A percentile compares a stretch with the other conserved stretches of the same genome.
These are phyloP conservation scores for Pachymerium ferrugineum DNA, from an alignment of 2,888 invertebrate species.

Conservation along the genomic window DNA sequence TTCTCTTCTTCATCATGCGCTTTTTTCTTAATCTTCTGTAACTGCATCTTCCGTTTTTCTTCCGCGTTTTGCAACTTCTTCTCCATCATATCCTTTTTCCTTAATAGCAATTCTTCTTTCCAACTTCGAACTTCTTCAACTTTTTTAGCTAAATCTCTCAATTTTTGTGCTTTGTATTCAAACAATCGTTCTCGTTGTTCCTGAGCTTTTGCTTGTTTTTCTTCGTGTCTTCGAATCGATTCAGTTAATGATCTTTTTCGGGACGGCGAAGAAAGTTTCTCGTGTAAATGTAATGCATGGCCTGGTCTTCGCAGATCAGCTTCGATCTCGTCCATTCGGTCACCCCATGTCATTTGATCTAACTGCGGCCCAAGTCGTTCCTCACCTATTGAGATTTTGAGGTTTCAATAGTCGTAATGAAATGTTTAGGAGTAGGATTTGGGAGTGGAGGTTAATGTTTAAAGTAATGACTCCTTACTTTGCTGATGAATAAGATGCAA, in stretches of 20 bases:
- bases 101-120: slow-evolving; percentile 77
- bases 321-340: slow-evolving; percentile 61
- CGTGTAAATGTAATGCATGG: slow-evolving; percentile 83
- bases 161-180: slow-evolving; percentile 74
- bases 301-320: slow-evolving; percentile 78
- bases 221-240: slow-evolving; percentile 71
- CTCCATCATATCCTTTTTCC: slow-evolving; percentile 52
- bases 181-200: slow-evolving; percentile 74
- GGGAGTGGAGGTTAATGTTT: too few relatives aligned
- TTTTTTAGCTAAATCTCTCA: slow-evolving; percentile 77
- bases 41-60: slow-evolving; percentile 74
- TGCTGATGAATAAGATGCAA: neutral
- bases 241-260: slow-evolving; percentile 59
- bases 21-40: slow-evolving; percentile 70
- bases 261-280: slow-evolving; percentile 86
- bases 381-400: slow-evolving; percentile 20
- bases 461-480: neutral
- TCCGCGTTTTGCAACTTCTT: slow-evolving; percentile 64
- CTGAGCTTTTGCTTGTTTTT: slow-evolving; percentile 86
- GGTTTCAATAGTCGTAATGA: too few relatives aligned
- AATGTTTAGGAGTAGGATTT: too few relatives aligned
- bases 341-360: slow-evolving; percentile 71
- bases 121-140: slow-evolving; percentile 63
- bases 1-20: slow-evolving; percentile 98
- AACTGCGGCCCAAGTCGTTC: slow-evolving; percentile 30